Base-by-base conservation (phyloP, 2,113 vertebrate species). In the Lasiurus borealis region DNA sequence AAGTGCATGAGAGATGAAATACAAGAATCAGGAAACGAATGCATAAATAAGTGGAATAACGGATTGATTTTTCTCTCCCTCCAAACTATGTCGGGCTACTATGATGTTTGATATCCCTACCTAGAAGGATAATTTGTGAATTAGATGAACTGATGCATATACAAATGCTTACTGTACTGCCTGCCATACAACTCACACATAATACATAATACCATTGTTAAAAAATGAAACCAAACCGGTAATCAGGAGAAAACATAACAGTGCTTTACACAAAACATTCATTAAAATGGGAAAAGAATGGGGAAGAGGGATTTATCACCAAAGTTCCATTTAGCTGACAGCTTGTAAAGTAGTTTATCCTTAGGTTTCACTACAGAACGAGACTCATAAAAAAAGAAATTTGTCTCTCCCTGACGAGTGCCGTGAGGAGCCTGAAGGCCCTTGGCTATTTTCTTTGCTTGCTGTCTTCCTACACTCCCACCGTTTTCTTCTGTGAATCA, bases 401-500 rank as follows among this genome's bases (percentile, higher is more conserved):
- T 46, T 72, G 68, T 73, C 84, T 73, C 71, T 80, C 94, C 34
- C 27, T 76, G 27, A 88, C 62, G 48, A 23, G 66, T 27, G 73
- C 86, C 78, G 54, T 29, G 62, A 48, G 84, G 48, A 86, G 31
- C 80, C 91, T n/a, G 13, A 78, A 94, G 89, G 92, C 29, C 36
- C 78, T 95, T 71, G 76, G 88, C 93, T 92, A 54, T 96, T 94
- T 95, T 86, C 72, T 90, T 90, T 93, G 76, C 71, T 89, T 89
- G 90, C 87, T 71, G 16, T 85, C 94, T 96, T 96, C 93, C 95
- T 96, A 90, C 92, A 95, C 66, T 50, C 95, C 76, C 87, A 64
- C 90, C 85, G 31, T 97, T 97, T 96, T 93, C 72, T 84, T 93
- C 85, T 93, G 21, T 95, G 97, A 97, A 96, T 97, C 95, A 97